Evolutionary conservation across 2,797 vertebrate species (phyloP).

Genomic region (Carapus acus): DNA sequence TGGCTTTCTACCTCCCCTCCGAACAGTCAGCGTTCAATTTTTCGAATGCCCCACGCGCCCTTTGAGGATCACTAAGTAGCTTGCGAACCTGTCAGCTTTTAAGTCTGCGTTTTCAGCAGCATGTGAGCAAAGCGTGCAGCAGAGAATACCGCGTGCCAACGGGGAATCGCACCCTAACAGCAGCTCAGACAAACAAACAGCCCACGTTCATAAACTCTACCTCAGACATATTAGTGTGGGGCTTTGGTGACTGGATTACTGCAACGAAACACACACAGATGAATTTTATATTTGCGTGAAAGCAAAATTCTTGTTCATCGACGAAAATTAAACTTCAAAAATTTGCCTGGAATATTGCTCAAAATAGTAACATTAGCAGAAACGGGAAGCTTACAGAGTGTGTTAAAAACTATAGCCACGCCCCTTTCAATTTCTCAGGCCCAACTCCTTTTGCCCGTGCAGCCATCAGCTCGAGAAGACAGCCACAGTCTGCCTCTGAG

Average conservation of each 20-base stretch:
- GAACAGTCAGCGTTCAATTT: not conserved
- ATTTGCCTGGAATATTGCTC: too few species aligned
- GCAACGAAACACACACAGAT: not conserved
- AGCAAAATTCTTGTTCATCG: not conserved
- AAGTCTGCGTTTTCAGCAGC: conserved; percentile 33
- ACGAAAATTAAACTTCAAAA: too few species aligned
- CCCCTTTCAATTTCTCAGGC: too few species aligned
- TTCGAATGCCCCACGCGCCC: not conserved
- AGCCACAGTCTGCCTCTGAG: too few species aligned
- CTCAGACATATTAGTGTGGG: conserved; percentile 22
- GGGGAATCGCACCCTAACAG: conserved; percentile 29
- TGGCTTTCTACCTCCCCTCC: not conserved
- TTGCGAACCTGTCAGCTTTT: conserved; percentile 30
- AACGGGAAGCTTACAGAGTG: too few species aligned
- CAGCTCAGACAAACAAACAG: conserved; percentile 32
- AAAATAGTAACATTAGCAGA: too few species aligned
- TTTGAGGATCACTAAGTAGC: conserved; percentile 20
- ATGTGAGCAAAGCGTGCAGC: conserved; percentile 21
- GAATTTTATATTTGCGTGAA: not conserved
- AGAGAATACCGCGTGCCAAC: conserved; percentile 8
- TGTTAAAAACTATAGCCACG: too few species aligned
- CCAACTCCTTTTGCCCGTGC: too few species aligned
- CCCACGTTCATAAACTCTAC: conserved; percentile 22
- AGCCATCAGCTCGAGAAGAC: too few species aligned
- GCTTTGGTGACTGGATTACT: not conserved